phyloP scores from a whole-genome alignment of 2,888 invertebrate genomes.

The Glomeris marginata region DNA sequence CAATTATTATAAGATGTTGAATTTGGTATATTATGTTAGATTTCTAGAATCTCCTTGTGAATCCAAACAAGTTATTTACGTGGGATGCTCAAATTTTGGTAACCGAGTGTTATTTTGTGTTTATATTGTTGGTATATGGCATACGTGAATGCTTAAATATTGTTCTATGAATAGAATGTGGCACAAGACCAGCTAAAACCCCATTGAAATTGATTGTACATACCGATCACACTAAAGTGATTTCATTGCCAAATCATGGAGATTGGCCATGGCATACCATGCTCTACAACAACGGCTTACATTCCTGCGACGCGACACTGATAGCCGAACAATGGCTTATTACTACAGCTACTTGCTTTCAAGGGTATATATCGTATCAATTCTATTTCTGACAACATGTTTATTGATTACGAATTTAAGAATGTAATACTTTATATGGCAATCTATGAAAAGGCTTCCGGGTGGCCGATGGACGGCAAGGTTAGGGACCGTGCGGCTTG shows the following conservation, averaged over 20 bases:
- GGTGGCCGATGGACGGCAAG: conserved; percentile 74
- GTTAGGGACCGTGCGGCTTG: conserved; percentile 57
- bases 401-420: too few relatives aligned
- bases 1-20: conserved; percentile 1
- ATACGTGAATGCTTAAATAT: too few relatives aligned
- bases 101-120: conserved; percentile 23
- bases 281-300: conserved; percentile 63
- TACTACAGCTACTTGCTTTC: conserved; percentile 75
- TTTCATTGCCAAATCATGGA: conserved; percentile 18
- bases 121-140: too few relatives aligned
- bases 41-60: conserved; percentile 63
- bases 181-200: conserved; percentile 39
- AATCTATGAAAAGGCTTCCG: conserved; percentile 51
- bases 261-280: conserved; percentile 78
- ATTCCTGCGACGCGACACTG: conserved; percentile 76
- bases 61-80: conserved; percentile 57
- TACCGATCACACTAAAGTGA: conserved; percentile 15
- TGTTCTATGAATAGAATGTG: conserved; percentile 43
- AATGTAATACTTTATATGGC: too few relatives aligned
- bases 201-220: conserved; percentile 9
- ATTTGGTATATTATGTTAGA: conserved; percentile 37
- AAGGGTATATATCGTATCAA: too few relatives aligned
- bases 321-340: conserved; percentile 68
- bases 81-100: conserved; percentile 63
- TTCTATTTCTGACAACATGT: too few relatives aligned